These are phyloP conservation scores for Mythimna loreyi DNA, from an alignment of 2,888 invertebrate species.

Conservation along the genomic window DNA sequence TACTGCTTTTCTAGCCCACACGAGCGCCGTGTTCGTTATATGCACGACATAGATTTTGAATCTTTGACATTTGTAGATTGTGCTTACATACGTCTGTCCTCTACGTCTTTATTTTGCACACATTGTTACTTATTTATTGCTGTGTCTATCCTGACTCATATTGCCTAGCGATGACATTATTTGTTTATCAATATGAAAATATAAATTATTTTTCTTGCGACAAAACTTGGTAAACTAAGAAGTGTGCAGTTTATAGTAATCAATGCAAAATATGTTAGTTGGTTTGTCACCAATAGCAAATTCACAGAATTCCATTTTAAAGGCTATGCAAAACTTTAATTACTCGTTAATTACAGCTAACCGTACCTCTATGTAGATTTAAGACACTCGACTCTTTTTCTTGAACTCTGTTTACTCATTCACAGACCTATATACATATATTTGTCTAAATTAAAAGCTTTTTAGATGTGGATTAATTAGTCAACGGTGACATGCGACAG, in stretches of 20 bases:
- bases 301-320: conserved; percentile 21
- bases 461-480: conserved; percentile 53
- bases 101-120: conserved; percentile 63
- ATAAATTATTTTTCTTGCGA: conserved; percentile 4
- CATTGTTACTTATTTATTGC: conserved; percentile 62
- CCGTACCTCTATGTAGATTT: conserved; percentile 49
- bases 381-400: conserved; percentile 45
- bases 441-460: conserved; percentile 47
- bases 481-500: conserved; percentile 47
- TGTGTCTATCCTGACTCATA: conserved; percentile 44
- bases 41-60: conserved; percentile 82
- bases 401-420: conserved; percentile 40
- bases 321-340: conserved; percentile 43
- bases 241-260: background rate
- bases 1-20: conserved; percentile 82
- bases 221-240: background rate
- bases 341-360: conserved; percentile 38
- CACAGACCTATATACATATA: conserved; percentile 50
- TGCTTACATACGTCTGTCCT: conserved; percentile 63
- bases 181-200: conserved; percentile 24
- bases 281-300: conserved; percentile 10
- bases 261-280: conserved; percentile 13
- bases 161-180: conserved; percentile 38
- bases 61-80: conserved; percentile 77
- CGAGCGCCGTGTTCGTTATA: conserved; percentile 78